phyloP scores from a whole-genome alignment of 2,113 vertebrate species.

The Stegostoma tigrinum region DNA sequence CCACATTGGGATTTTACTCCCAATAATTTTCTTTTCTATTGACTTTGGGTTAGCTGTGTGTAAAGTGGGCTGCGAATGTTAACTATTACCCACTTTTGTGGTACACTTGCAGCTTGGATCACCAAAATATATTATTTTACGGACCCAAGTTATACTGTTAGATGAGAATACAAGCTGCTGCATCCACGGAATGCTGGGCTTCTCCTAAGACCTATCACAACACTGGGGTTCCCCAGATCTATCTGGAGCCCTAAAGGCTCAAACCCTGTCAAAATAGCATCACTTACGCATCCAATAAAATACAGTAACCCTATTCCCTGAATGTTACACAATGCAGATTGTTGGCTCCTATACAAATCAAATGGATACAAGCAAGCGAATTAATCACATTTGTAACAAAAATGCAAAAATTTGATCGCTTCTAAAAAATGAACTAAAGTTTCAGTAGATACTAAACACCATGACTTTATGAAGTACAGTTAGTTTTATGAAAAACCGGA shows the following conservation, averaged over 20 bases:
- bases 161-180: too few relatives aligned
- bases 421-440: background rate
- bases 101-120: background rate
- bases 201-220: too few relatives aligned
- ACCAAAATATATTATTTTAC: background rate
- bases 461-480: background rate
- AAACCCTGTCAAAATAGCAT: too few relatives aligned
- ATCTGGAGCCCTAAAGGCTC: too few relatives aligned
- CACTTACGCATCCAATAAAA: too few relatives aligned
- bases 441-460: background rate
- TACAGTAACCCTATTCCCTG: too few relatives aligned
- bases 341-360: too few relatives aligned
- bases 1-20: background rate
- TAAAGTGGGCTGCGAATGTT: background rate
- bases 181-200: too few relatives aligned
- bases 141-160: background rate
- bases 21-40: background rate
- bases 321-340: too few relatives aligned
- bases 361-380: too few relatives aligned
- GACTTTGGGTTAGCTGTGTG: background rate
- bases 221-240: too few relatives aligned
- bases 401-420: background rate
- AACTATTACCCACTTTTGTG: background rate
- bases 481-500: background rate
- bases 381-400: background rate